These are phyloP conservation scores for Datnioides undecimradiatus DNA, from an alignment of 2,113 vertebrate genomes.

Conservation along the genomic window DNA sequence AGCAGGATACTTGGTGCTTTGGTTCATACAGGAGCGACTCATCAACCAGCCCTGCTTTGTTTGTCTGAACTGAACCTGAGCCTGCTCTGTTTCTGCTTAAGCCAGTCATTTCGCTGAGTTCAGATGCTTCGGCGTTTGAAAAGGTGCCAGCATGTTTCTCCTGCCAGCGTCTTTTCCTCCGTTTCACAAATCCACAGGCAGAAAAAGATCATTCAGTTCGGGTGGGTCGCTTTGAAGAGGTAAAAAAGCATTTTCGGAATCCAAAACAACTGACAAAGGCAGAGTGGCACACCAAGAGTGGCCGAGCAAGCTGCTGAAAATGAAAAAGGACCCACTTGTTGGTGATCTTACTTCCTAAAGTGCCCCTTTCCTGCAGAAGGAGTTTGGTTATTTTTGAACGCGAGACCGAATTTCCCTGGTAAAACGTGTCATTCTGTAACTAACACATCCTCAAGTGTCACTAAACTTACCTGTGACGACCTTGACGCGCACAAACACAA, in stretches of 20 bases:
- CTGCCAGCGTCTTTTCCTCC: background rate
- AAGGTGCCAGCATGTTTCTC: conserved; percentile 8
- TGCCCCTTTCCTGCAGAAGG: background rate
- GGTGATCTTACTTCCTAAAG: background rate
- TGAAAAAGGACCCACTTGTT: background rate
- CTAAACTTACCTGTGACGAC: background rate
- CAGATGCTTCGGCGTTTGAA: conserved; percentile 21
- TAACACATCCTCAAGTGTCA: background rate
- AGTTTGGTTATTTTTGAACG: background rate
- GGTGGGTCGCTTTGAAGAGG: conserved; percentile 4
- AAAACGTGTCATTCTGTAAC: too few relatives aligned
- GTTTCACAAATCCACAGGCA: conserved; percentile 4
- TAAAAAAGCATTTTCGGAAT: background rate
- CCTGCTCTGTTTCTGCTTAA: background rate
- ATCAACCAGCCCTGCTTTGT: too few relatives aligned
- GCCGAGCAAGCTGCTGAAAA: background rate
- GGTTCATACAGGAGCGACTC: too few relatives aligned
- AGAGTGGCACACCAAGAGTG: background rate
- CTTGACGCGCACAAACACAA: background rate
- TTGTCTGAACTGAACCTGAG: conserved; percentile 5
- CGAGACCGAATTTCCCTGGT: background rate
- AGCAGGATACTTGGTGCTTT: background rate
- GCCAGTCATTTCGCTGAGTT: conserved; percentile 12
- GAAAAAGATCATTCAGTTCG: background rate
- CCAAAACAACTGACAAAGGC: background rate